Conservation (phyloP, 1,140 invertebrate species). For the Wiebesia pumilae region DNA sequence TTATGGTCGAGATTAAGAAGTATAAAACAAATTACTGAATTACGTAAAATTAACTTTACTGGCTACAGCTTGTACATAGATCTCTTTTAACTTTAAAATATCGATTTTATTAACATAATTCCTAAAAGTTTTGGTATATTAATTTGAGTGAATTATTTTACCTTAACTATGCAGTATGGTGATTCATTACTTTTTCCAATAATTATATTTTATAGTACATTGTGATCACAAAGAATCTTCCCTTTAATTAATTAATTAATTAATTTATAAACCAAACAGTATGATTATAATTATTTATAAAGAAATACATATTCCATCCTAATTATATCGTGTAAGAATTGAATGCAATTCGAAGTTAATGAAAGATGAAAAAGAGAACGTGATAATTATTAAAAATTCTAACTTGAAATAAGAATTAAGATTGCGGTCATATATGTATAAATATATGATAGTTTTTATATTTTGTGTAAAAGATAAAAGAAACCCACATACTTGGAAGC, state of each 20-base stretch:
- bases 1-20: slow-evolving; percentile 99
- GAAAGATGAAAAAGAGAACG: neutral
- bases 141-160: neutral
- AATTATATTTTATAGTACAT: neutral
- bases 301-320: neutral
- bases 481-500: neutral
- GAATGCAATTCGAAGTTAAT: neutral
- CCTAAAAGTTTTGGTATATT: neutral
- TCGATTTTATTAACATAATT: neutral
- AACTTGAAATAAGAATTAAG: neutral
- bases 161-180: neutral
- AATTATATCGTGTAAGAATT: neutral
- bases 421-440: neutral
- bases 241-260: neutral
- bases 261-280: neutral
- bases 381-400: slow-evolving; percentile 12
- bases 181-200: neutral
- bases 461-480: neutral
- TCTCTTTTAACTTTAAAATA: neutral
- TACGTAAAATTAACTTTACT: neutral
- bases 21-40: slow-evolving; percentile 92
- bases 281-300: neutral
- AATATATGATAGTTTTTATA: neutral
- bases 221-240: neutral
- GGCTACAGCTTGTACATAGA: neutral